Evolutionary conservation across 2,797 vertebrate species (phyloP).

Genomic region (Brachymystax lenok): DNA sequence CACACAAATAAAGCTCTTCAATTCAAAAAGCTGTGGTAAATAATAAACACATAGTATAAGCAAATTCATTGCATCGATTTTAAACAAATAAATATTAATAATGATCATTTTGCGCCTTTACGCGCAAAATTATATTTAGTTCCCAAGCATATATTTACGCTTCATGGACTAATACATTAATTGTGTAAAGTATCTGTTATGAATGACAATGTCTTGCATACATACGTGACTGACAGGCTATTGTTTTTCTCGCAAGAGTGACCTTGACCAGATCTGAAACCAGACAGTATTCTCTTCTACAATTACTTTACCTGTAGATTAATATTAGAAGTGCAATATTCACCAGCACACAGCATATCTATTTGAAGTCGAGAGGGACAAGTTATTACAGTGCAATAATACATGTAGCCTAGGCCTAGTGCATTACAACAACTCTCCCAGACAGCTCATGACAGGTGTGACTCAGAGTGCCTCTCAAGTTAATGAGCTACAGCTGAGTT

Average conservation of each 20-base stretch:
- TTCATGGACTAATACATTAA: background rate
- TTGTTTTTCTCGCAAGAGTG: constrained; percentile 18
- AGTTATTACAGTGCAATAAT: background rate
- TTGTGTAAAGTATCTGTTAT: background rate
- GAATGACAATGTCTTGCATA: background rate
- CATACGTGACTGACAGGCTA: background rate
- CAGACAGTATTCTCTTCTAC: background rate
- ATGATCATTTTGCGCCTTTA: background rate
- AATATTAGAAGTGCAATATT: constrained; percentile 3
- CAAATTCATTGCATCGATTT: background rate
- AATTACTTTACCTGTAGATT: background rate
- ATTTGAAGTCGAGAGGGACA: background rate
- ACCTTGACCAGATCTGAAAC: constrained; percentile 19
- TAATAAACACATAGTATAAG: background rate
- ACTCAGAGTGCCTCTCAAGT: background rate
- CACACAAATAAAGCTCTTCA: background rate
- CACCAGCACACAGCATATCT: background rate
- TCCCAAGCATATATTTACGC: background rate
- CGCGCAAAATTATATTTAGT: background rate
- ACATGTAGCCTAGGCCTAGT: background rate
- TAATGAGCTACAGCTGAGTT: background rate
- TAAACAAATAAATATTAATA: background rate
- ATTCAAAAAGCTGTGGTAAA: background rate
- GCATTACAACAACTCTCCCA: background rate
- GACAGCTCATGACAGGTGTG: background rate